These are phyloP conservation scores for Trachops cirrhosus DNA, from an alignment of 2,797 vertebrate species.

Conservation along the genomic window DNA sequence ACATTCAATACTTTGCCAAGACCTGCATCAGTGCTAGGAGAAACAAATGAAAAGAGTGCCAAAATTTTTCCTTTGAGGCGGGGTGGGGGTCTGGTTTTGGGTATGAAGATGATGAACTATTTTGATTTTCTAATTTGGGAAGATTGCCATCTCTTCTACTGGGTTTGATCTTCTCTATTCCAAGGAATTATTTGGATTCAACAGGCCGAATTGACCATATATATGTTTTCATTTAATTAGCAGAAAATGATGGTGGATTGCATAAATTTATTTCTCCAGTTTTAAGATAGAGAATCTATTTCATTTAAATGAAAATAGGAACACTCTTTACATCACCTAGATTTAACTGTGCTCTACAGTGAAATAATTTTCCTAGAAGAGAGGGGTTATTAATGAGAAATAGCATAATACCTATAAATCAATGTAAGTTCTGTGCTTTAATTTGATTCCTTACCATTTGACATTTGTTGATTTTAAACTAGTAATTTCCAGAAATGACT, in stretches of 20 bases:
- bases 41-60: not conserved
- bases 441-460: not conserved
- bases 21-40: not conserved
- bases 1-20: not conserved
- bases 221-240: constrained; percentile 25
- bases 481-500: not conserved
- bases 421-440: not conserved
- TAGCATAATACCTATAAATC: not conserved
- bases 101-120: not conserved
- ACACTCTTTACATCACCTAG: not conserved
- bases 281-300: not conserved
- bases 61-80: not conserved
- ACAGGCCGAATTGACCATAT: not conserved
- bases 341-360: not conserved
- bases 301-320: constrained; percentile 16
- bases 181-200: constrained; percentile 17
- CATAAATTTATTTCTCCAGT: not conserved
- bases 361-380: not conserved
- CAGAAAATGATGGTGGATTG: not conserved
- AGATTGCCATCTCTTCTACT: not conserved
- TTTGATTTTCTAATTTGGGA: constrained; percentile 46
- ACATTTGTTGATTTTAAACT: constrained; percentile 8
- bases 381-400: not conserved
- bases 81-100: not conserved
- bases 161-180: not conserved